phyloP scores from a whole-genome alignment of 2,888 invertebrate genomes.

The Rhamnusium bicolor region DNA sequence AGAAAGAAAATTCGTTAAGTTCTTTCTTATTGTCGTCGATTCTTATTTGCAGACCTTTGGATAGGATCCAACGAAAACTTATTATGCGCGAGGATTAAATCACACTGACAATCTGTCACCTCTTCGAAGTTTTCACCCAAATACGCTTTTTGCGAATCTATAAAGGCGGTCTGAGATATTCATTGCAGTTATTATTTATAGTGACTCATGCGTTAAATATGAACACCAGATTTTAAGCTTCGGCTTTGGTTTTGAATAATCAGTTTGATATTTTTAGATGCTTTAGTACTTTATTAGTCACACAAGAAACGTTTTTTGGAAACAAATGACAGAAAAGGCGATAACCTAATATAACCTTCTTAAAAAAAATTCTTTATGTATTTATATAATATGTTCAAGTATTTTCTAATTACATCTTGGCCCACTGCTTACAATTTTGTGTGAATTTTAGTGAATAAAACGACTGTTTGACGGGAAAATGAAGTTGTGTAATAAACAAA shows the following conservation, averaged over 20 bases:
- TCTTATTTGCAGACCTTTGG: conserved; percentile 43
- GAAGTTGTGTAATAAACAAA: no score
- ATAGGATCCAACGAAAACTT: conserved; percentile 46
- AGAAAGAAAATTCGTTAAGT: conserved; percentile 6
- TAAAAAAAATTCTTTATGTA: no score
- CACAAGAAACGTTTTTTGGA: neutral
- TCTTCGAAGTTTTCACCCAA: conserved; percentile 17
- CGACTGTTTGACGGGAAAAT: no score
- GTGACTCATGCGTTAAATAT: conserved; percentile 22
- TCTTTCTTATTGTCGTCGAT: conserved; percentile 41
- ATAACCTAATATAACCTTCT: neutral
- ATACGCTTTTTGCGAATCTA: conserved; percentile 14
- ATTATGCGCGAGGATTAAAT: conserved; percentile 44
- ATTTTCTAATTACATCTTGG: no score
- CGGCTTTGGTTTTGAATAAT: conserved; percentile 14
- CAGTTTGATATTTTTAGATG: conserved; percentile 27
- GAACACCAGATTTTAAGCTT: conserved; percentile 16
- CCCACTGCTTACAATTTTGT: no score
- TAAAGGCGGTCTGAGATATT: conserved; percentile 11
- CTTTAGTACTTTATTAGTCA: conserved; percentile 16
- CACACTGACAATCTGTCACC: conserved; percentile 26
- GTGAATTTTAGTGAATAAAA: no score
- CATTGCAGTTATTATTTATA: conserved; percentile 28
- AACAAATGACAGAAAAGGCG: neutral
- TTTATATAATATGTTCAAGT: no score